phyloP scores from a whole-genome alignment of 2,113 vertebrate species.

The Promerops cafer region DNA sequence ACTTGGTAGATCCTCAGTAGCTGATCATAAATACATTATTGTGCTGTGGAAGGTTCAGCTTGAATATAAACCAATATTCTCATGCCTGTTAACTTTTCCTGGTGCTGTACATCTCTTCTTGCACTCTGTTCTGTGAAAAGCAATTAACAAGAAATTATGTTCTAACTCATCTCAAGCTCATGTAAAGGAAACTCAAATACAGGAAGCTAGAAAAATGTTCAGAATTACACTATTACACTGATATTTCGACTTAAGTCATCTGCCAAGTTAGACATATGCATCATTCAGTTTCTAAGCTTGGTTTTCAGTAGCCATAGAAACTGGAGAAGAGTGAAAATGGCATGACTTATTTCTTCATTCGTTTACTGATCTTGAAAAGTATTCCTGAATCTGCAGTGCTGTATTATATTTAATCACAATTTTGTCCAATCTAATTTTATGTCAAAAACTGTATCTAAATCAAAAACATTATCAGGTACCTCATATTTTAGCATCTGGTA shows the following conservation, averaged over 20 bases:
- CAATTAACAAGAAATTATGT: background rate
- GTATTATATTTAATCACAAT: background rate
- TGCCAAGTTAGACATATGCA: background rate
- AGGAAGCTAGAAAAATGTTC: background rate
- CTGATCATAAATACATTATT: background rate
- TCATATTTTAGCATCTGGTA: background rate
- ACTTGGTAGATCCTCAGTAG: background rate
- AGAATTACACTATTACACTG: background rate
- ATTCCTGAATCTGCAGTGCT: background rate
- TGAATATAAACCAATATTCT: background rate
- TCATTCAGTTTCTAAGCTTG: background rate
- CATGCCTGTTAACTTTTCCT: background rate
- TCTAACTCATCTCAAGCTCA: background rate
- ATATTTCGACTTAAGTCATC: background rate
- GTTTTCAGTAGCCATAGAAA: slow-evolving; percentile 48
- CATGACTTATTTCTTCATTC: background rate
- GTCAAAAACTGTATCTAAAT: background rate
- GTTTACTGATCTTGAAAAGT: background rate
- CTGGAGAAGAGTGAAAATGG: background rate
- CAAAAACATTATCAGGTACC: background rate
- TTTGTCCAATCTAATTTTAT: background rate
- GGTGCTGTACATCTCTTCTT: background rate
- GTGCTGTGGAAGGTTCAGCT: background rate
- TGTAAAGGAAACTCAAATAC: background rate
- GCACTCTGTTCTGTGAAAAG: background rate